Evolutionary conservation across 2,113 vertebrate species (phyloP), one percentile per base, ranked within the genome.

Genomic region (Notechis scutatus): DNA sequence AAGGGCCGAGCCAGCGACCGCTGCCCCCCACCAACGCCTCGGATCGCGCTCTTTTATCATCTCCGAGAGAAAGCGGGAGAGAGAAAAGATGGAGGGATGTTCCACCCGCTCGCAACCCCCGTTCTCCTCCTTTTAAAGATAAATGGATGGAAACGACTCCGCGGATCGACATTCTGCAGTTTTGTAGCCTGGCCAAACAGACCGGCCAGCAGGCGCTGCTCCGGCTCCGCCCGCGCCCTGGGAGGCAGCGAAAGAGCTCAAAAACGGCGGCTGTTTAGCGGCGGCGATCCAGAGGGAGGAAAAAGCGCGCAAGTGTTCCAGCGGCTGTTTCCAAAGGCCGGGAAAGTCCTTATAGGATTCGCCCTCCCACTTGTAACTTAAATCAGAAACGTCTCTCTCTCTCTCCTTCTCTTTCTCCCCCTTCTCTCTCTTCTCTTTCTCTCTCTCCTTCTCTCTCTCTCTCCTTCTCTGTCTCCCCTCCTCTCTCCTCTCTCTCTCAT

Each of bases 1-100:
- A 4, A 20, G 14, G n/a, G n/a, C n/a, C 64, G 5, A 34, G 2
- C 2, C 2, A 34, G n/a, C 2, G 29, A n/a, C 0, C 8, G 10
- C 50, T 11, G 10, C 8, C 59, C 7, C 54, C 14, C 56, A 6
- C 12, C 59, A 5, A 34, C 0, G 4, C 64, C 64, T 15, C 4
- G 29, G 64, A n/a, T 34, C 5, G 29, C 14, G 14, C 64, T 18
- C 4, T 34, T n/a, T 34, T 18, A n/a, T 15, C 12, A 6, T 34
- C 64, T 0, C 64, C 0, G 0, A 20, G 69, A 74, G 15, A 74
- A 5, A 74, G 24, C 26, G 24, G 1, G 24, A 11, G 59, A 1
- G 8, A 10, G 57, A 61, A 9, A 59, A 12, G 11, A 12, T 24
- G 59, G 59, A 61, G 24, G 24, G 24, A 11, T 4, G 26, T 61